Conservation (phyloP, 1,140 invertebrate species). For the Popillia japonica region DNA sequence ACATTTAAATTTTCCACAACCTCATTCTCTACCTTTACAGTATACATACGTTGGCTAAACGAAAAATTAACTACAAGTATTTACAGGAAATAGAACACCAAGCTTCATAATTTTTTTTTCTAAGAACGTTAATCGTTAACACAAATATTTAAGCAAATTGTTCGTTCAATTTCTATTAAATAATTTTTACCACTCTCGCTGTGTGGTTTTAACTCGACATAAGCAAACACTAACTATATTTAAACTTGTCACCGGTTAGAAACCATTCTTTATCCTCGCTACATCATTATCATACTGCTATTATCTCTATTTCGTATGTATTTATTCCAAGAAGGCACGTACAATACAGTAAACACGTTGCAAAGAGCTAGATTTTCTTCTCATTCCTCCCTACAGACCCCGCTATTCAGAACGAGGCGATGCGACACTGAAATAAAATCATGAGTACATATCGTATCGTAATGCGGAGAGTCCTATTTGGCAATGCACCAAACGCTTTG, state of each 20-base stretch:
- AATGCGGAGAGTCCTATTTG: conserved; percentile 13
- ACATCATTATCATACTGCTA: not conserved
- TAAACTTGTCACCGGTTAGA: not conserved
- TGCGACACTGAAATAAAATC: conserved; percentile 5
- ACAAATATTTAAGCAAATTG: too few relatives aligned
- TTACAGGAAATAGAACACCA: too few relatives aligned
- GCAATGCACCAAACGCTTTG: conserved; percentile 9
- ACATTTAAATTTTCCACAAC: too few relatives aligned
- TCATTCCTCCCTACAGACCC: not conserved
- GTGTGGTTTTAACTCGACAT: too few relatives aligned
- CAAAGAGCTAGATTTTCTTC: not conserved
- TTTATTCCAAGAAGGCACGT: not conserved
- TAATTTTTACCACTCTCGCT: too few relatives aligned
- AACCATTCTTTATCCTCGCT: not conserved
- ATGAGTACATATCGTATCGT: conserved; percentile 18
- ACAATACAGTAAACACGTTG: conserved; percentile 5
- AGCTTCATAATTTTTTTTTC: too few relatives aligned
- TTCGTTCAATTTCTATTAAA: too few relatives aligned
- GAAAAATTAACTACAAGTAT: too few relatives aligned
- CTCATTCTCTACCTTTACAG: too few relatives aligned
- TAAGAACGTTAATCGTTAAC: too few relatives aligned
- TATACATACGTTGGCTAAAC: too few relatives aligned
- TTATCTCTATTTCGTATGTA: conserved; percentile 16
- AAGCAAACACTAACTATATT: not conserved
- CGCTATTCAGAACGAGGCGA: conserved; percentile 8